Evolutionary conservation across 2,797 vertebrate species (phyloP).

Genomic region (Parotocinclus haroldoi): DNA sequence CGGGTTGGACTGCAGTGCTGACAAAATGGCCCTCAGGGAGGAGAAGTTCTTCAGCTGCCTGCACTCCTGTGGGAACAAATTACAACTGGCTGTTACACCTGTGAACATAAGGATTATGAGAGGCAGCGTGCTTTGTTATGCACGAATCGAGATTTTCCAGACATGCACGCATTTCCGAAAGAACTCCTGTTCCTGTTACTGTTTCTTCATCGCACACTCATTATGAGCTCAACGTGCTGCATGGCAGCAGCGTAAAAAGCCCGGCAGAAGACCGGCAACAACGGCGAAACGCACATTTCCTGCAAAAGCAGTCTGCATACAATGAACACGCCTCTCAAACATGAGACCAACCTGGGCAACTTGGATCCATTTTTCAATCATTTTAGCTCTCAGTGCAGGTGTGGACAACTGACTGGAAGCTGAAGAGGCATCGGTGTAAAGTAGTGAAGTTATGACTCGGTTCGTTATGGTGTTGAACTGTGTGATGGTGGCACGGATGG

Average conservation of each 20-base stretch:
- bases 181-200: too few species aligned
- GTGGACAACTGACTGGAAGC: conserved; percentile 52
- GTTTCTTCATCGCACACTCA: too few species aligned
- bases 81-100: background rate
- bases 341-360: conserved; percentile 75
- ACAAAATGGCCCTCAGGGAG: conserved; percentile 83
- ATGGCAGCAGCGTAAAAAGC: too few species aligned
- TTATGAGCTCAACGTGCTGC: too few species aligned
- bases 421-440: conserved; percentile 56
- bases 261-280: too few species aligned
- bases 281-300: too few species aligned
- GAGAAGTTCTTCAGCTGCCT: conserved; percentile 84
- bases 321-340: too few species aligned
- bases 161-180: too few species aligned
- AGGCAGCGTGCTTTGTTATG: background rate
- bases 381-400: conserved; percentile 66
- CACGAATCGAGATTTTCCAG: too few species aligned
- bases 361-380: conserved; percentile 83
- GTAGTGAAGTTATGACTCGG: conserved; percentile 82
- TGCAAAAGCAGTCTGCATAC: too few species aligned
- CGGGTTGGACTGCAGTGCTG: conserved; percentile 84
- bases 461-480: conserved; percentile 86
- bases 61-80: conserved; percentile 70
- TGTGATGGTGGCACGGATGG: conserved; percentile 82
- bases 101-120: conserved; percentile 1